Conservation (phyloP, 2,797 vertebrate genomes). For the Calcarius lapponicus region DNA sequence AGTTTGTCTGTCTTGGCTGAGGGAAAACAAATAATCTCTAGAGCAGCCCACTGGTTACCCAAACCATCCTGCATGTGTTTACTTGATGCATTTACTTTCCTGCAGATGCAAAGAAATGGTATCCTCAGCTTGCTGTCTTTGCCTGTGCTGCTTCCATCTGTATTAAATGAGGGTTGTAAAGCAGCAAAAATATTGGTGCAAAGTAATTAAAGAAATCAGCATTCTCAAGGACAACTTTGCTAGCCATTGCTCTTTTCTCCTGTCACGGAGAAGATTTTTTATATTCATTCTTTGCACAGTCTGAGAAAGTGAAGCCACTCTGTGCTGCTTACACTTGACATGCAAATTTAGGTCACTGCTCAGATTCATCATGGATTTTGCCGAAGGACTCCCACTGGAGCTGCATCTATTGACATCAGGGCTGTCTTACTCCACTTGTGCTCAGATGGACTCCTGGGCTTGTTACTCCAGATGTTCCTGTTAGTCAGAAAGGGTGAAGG, state of each 20-base stretch:
- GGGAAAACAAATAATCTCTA: neutral
- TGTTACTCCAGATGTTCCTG: neutral
- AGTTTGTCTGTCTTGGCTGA: neutral
- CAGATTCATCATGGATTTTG: neutral
- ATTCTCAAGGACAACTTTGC: neutral
- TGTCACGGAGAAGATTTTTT: neutral
- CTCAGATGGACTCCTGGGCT: neutral
- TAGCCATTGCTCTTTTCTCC: neutral
- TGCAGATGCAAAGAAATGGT: neutral
- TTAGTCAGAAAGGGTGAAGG: neutral
- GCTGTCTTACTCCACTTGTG: neutral
- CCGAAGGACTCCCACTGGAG: neutral
- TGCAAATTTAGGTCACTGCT: neutral
- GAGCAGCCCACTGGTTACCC: neutral
- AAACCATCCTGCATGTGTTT: neutral
- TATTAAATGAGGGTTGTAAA: neutral
- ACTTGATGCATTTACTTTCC: neutral
- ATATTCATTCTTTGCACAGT: neutral
- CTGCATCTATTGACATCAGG: neutral
- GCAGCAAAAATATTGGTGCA: neutral
- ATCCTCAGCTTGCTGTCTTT: neutral
- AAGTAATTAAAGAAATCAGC: neutral
- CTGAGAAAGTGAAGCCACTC: neutral
- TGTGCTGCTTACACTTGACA: neutral
- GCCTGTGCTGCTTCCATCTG: accelerated